Base-by-base conservation (phyloP, 1,140 invertebrate species). In the Drosophila repleta region DNA sequence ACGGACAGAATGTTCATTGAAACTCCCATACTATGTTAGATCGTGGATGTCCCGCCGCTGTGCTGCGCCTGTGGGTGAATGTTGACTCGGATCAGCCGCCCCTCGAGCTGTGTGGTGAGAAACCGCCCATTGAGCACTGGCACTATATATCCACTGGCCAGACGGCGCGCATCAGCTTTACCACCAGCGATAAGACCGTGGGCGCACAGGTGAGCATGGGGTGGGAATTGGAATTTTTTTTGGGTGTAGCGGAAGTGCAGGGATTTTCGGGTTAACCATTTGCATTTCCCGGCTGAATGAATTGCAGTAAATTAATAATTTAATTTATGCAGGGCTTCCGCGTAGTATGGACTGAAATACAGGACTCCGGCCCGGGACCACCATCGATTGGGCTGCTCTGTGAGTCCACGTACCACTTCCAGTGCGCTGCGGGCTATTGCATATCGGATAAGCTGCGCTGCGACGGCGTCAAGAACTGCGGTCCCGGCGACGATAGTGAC, bases 71-170 rank as follows among this genome's bases (percentile, higher is more conserved):
- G 83, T 98, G 97, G 97, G 95, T 95, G 76, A 95, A 95, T 61
- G 84, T 92, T 37, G 93, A 94, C 75, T 93, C 94, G 41, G 94
- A 94, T 66, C 93, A 93, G 43, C 94, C 96, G 39, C 97, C 97
- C 32, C 92, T 96, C 61, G 97, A 98, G 93, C 92, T 98, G 52
- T 99, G 97, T 91, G 97, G 97, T 13, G 96, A 97, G 87, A 96
- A 96, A 92, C 93, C 94, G 24, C 90, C 93, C 10, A 92, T 94
- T 17, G 94, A 95, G 60, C 94, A 95, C 75, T 96, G 96, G 94
- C 95, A 96, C 91, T 97, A 96, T 90, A 93, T 97, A 67, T 98
- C 97, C 60, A 95, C 96, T 21, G 91, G 91, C 37, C 91, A 92
- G 82, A 91, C 87, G 63, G 90, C 90, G 26, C 88, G 91, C 70